Evolutionary conservation across 2,888 invertebrate genomes (phyloP), one percentile per base, ranked within the genome.

Genomic region (Apoda limacodes): DNA sequence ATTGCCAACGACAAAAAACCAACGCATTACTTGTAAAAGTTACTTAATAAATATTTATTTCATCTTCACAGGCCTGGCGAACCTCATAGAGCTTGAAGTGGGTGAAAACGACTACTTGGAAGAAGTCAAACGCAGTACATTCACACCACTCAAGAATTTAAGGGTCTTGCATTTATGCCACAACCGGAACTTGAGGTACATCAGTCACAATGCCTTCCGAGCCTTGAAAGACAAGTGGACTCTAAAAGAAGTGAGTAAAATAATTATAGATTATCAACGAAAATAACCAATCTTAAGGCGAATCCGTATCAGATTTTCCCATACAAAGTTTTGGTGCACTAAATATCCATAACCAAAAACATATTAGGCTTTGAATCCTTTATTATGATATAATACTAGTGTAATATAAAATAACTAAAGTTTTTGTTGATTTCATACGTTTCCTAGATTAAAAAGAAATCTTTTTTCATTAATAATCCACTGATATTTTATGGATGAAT

Each of bases 141-240:
- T 85, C 46, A 61, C 78, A 1, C 70, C 76, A n/a, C 58, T 85
- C 24, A 68, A 55, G 32, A 75, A 60, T 30, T 51, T 82, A 34
- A 60, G 62, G 42, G 60, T 68, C 2, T 64, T 86, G 3, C 72
- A 82, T 41, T 60, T 82, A 23, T 76, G 76, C 31, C 78, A 82
- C 48, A 86, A 86, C 56, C 60, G 60, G 5, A 76, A 81, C 25
- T 55, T 86, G 32, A 64, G 64, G 35, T 71, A 75, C 33, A 83
- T 89, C 35, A 85, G 86, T 46, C 72, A 85, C 40, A 76, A 82
- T 30, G 85, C 87, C 13, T 85, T 86, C 52, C 58, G 74, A 32
- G 68, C 65, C 9, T 52, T 83, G 13, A 80, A 78, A 55, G 67
- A 71, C 35, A 67, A 63, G 42, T 81, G 82, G 81, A 69, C 71